Percentiles rank a stretch among this genome's conserved stretches.
These are phyloP conservation scores for Oryzaephilus surinamensis DNA, from an alignment of 1,140 invertebrate species.

Conservation along the genomic window DNA sequence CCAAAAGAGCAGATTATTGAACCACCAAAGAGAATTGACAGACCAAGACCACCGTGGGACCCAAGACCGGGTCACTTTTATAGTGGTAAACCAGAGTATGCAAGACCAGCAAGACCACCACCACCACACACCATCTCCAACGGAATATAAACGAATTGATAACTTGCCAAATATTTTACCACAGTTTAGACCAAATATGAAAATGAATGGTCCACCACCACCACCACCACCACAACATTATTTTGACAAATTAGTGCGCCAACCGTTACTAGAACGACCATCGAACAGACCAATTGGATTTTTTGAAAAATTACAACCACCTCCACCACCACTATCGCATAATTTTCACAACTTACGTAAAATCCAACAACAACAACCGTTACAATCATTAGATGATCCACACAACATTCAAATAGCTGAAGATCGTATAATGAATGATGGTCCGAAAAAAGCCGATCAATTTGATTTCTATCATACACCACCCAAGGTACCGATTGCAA, in stretches of 20 bases:
- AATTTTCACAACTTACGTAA: constrained; percentile 22
- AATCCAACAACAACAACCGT: constrained; percentile 14
- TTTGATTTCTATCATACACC: constrained; percentile 29
- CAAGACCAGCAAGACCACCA: constrained; percentile 28
- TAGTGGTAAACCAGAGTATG: constrained; percentile 31
- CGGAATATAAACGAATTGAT: constrained; percentile 32
- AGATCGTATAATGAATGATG: constrained; percentile 23
- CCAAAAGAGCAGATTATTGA: constrained; percentile 24
- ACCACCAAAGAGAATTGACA: constrained; percentile 11
- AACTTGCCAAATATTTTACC: constrained; percentile 58
- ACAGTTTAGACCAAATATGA: constrained; percentile 53
- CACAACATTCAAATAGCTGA: constrained; percentile 13
- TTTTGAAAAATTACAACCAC: constrained; percentile 39
- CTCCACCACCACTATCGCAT: constrained; percentile 36
- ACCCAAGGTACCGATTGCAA: constrained; percentile 24
- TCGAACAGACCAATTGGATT: constrained; percentile 33
- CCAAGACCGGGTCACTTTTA: constrained; percentile 34
- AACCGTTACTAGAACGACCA: constrained; percentile 33
- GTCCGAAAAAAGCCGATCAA: constrained; percentile 19
- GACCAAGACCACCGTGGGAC: constrained; percentile 33
- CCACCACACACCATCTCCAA: constrained; percentile 21
- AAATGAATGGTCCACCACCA: constrained; percentile 8
- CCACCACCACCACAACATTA: constrained; percentile 13
- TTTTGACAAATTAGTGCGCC: constrained; percentile 25
- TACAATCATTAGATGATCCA: constrained; percentile 18